Conservation (phyloP, 2,113 vertebrate species). For the Chrysemys picta region DNA sequence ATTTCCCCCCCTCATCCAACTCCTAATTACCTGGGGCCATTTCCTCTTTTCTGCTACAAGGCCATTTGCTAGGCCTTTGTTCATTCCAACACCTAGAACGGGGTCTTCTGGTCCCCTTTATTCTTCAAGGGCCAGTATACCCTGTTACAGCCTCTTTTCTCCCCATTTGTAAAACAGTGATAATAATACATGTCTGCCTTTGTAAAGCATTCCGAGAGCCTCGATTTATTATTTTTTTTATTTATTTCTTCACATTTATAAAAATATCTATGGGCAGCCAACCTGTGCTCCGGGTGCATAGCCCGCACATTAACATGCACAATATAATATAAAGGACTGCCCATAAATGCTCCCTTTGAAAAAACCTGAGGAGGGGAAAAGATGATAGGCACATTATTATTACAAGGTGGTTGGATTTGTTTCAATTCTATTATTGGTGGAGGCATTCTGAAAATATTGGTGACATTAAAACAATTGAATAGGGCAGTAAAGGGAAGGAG, state of each 20-base stretch:
- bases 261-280: constrained; percentile 1
- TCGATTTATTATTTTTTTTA: constrained; percentile 68
- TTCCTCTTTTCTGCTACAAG: neutral
- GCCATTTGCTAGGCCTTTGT: neutral
- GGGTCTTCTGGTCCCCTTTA: neutral
- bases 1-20: neutral
- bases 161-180: constrained; percentile 39
- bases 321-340: neutral
- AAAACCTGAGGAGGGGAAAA: constrained; percentile 28
- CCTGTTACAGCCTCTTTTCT: neutral
- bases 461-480: constrained; percentile 37
- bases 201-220: constrained; percentile 34
- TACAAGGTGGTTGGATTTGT: constrained; percentile 37
- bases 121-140: neutral
- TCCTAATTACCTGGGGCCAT: neutral
- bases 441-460: constrained; percentile 44
- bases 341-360: constrained; percentile 32
- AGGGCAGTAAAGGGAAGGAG: neutral
- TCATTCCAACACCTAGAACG: neutral
- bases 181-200: constrained; percentile 33
- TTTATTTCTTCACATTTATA: constrained; percentile 68
- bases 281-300: constrained; percentile 37
- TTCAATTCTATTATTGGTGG: constrained; percentile 35
- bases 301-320: constrained; percentile 54
- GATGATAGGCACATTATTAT: constrained; percentile 36